A percentile compares a stretch with the other conserved stretches of the same genome.
These are phyloP conservation scores for Camponotus pennsylvanicus DNA, from an alignment of 1,140 invertebrate species.

Conservation along the genomic window DNA sequence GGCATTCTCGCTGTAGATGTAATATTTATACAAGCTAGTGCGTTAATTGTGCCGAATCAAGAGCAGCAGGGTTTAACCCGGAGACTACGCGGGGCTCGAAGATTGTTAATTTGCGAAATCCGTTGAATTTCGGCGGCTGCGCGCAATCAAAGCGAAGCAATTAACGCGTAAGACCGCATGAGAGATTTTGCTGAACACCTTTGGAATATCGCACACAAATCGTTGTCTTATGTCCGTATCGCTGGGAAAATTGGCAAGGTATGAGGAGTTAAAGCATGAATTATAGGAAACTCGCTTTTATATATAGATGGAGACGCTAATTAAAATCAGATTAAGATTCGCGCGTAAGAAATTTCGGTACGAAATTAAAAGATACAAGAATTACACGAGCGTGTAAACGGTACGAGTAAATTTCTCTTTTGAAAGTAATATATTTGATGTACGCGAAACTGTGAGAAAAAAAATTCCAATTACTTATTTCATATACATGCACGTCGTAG, in stretches of 20 bases:
- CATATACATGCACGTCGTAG: background rate
- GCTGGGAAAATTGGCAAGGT: background rate
- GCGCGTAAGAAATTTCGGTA: conserved; percentile 23
- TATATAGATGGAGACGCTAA: background rate
- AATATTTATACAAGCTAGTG: conserved; percentile 58
- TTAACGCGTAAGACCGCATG: conserved; percentile 39
- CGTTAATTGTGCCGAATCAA: conserved; percentile 56
- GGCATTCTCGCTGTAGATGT: conserved; percentile 45
- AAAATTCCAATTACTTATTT: conserved; percentile 56
- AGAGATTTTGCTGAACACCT: conserved; percentile 40
- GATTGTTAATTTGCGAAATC: conserved; percentile 60
- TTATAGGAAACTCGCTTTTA: conserved; percentile 4
- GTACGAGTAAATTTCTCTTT: conserved; percentile 32
- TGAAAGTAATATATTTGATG: conserved; percentile 30
- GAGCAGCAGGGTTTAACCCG: conserved; percentile 37
- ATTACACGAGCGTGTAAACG: background rate
- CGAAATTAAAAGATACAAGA: background rate
- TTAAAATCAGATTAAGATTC: conserved; percentile 34
- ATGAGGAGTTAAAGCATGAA: background rate
- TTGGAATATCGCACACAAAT: conserved; percentile 33
- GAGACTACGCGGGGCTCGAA: conserved; percentile 39
- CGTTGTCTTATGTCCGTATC: background rate
- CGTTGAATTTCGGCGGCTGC: conserved; percentile 45
- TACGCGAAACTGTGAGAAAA: conserved; percentile 21
- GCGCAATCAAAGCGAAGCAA: conserved; percentile 50